Percentiles rank a stretch among this genome's conserved stretches.
Conservation (phyloP, 2,797 vertebrate genomes). For the Coracias cyanogaster region DNA sequence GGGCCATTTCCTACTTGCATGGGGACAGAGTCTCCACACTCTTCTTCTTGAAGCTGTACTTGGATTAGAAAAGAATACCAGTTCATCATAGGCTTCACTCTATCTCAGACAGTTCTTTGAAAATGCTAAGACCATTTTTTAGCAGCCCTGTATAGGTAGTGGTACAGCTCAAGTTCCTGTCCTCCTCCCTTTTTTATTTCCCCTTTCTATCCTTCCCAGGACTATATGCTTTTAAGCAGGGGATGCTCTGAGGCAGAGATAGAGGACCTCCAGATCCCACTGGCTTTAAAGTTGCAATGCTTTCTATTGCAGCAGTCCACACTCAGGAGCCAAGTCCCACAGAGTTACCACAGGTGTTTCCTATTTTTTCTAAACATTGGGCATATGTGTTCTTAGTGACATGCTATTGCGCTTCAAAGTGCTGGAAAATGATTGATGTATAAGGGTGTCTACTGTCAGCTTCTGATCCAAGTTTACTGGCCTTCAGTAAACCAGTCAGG, state of each 20-base stretch:
- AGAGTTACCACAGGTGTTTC: constrained; percentile 23
- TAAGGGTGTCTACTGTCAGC: background rate
- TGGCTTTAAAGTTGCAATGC: background rate
- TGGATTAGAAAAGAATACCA: background rate
- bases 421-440: constrained; percentile 1
- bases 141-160: background rate
- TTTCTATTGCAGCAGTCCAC: background rate
- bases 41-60: background rate
- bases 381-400: background rate
- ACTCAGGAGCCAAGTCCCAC: background rate
- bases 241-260: background rate
- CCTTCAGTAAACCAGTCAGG: background rate
- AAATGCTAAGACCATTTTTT: background rate
- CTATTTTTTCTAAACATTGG: background rate
- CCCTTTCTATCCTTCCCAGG: background rate
- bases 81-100: background rate
- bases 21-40: background rate
- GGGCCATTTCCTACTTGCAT: background rate
- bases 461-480: background rate
- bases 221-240: background rate
- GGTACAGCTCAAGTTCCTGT: background rate
- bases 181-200: background rate
- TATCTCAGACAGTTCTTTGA: background rate
- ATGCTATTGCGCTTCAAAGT: background rate
- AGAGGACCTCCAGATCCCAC: background rate